These are phyloP conservation scores for Apodemus speciosus DNA, from an alignment of 2,113 vertebrate genomes.

Conservation along the genomic window DNA sequence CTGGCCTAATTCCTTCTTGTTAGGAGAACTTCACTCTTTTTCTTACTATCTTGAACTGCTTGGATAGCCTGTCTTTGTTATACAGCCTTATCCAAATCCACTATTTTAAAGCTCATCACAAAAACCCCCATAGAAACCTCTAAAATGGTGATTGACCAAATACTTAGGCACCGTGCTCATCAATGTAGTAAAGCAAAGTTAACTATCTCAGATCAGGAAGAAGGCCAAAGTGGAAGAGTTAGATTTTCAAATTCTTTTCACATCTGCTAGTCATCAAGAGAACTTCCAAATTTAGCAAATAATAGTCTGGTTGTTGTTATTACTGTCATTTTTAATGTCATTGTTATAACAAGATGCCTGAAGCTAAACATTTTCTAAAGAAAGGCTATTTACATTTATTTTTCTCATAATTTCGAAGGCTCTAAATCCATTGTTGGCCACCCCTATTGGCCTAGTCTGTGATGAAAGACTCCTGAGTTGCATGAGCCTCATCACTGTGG, in stretches of 20 bases:
- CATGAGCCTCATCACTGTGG: not conserved
- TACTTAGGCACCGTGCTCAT: not conserved
- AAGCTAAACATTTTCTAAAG: not conserved
- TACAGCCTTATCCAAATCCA: not conserved
- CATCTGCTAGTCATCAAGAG: not conserved
- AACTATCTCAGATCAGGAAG: not conserved
- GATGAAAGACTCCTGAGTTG: not conserved
- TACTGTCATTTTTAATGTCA: not conserved
- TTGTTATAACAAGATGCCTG: not conserved
- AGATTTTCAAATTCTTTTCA: not conserved
- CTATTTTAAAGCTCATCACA: not conserved
- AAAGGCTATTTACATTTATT: not conserved
- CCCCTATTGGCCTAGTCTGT: not conserved
- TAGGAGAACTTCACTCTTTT: not conserved
- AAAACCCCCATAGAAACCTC: not conserved
- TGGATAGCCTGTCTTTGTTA: not conserved
- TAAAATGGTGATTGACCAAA: not conserved
- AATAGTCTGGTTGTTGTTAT: not conserved
- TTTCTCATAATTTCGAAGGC: not conserved
- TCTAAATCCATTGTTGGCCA: not conserved
- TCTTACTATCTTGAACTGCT: not conserved
- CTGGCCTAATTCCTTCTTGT: not conserved
- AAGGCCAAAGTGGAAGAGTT: not conserved
- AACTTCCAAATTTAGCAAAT: not conserved
- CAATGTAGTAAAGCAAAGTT: not conserved